Evolutionary conservation across 2,888 invertebrate genomes (phyloP), one percentile per base, ranked within the genome.

Genomic region (Rhodophaea formosa): DNA sequence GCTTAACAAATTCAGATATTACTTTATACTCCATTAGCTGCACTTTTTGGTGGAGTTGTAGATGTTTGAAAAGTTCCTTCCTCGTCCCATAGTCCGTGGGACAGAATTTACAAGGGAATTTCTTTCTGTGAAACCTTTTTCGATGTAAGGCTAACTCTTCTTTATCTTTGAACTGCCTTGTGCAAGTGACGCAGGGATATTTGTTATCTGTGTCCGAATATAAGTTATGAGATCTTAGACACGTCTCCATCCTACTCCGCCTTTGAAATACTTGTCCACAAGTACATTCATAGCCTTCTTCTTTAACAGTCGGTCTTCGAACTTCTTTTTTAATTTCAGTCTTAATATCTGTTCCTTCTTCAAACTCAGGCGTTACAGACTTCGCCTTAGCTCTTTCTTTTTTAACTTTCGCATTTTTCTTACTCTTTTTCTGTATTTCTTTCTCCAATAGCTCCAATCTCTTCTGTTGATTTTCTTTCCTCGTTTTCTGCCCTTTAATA

Each of bases 21-120:
- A 86, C 86, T 79, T 90, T 89, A 66, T 84, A 89, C 62, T 91
- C 90, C 73, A 82, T 87, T n/a, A 89, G 61, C 58, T 91, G 91
- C 0, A 89, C 87, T 70, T 86, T 87, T 62, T 88, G 89, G 62
- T 91, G 91, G 43, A 82, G 74, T 64, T 84, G 84, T 17, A 91
- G 68, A 69, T 91, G 91, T 70, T 85, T 86, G 63, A 90, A 88
- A 2, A 91, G 70, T 56, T 87, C 86, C 62, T 89, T 90, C 0
- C 85, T 71, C 0, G 86, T 88, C 58, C 82, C 75, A 53, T 89
- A 89, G 62, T 89, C 88, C n/a, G 88, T 88, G 0, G 91, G 91
- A 58, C 91, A 91, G 61, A 91, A 90, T 68, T 91, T 91, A 62
- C 91, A 91, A 0, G 86, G 83, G 58, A 86, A 89, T 57, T 81